Evolutionary conservation across 2,888 invertebrate species (phyloP).

Genomic region (Chrysolina haemoptera): DNA sequence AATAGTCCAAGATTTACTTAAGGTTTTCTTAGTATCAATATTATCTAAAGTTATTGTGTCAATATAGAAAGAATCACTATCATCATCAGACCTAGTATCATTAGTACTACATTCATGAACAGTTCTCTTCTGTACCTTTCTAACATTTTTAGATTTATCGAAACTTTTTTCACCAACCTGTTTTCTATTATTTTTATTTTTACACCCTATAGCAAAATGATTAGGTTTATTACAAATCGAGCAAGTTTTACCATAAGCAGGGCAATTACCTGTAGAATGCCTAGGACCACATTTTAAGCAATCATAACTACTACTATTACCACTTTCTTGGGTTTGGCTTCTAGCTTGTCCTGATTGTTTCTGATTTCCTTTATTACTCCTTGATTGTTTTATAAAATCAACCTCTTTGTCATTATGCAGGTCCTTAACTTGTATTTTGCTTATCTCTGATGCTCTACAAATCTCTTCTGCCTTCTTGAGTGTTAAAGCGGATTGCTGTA

Average conservation of each 20-base stretch:
- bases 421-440: constrained; percentile 42
- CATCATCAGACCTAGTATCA: no score
- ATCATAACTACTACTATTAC: constrained; percentile 11
- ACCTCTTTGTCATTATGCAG: constrained; percentile 32
- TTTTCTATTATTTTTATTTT: constrained; percentile 7
- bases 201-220: no score
- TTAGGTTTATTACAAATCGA: background rate
- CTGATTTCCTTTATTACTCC: constrained; percentile 1
- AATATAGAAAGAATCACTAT: no score
- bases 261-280: background rate
- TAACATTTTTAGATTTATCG: no score
- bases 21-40: no score
- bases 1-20: no score
- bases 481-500: constrained; percentile 33
- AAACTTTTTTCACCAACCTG: no score
- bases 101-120: no score
- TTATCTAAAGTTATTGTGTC: no score
- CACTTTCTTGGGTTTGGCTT: constrained; percentile 5
- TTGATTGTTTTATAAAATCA: constrained; percentile 7
- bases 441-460: constrained; percentile 30
- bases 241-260: background rate
- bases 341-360: background rate
- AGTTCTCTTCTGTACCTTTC: no score
- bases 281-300: constrained; percentile 5
- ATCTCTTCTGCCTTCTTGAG: constrained; percentile 41